Evolutionary conservation across 1,140 invertebrate species (phyloP).

Genomic region (Augochlora pura): DNA sequence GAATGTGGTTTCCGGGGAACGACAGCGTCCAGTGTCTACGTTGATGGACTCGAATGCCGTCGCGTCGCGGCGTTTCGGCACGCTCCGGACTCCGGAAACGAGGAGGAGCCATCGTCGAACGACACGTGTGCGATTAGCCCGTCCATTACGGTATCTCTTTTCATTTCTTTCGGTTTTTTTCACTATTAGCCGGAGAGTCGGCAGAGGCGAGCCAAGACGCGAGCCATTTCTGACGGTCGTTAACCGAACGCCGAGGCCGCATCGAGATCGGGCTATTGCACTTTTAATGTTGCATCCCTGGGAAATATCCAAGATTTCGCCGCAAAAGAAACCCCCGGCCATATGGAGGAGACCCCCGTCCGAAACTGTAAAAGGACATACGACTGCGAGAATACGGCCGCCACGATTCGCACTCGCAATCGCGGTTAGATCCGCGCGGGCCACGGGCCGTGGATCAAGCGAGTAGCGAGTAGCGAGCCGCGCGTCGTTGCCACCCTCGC

Average conservation of each 20-base stretch:
- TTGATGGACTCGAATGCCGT: conserved; percentile 25
- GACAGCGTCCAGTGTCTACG: conserved; percentile 1
- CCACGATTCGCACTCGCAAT: conserved; percentile 44
- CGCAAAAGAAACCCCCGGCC: conserved; percentile 49
- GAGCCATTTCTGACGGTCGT: conserved; percentile 66
- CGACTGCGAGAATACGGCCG: conserved; percentile 5
- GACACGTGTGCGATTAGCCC: conserved; percentile 32
- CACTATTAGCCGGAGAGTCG: conserved; percentile 29
- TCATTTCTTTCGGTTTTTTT: conserved; percentile 13
- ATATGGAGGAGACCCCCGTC: conserved; percentile 38
- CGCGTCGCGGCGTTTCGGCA: neutral
- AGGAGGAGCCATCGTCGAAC: conserved; percentile 16
- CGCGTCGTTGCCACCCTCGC: conserved; percentile 46
- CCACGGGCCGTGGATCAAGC: no score
- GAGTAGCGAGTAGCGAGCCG: neutral
- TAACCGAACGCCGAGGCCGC: conserved; percentile 61
- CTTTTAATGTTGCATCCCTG: conserved; percentile 68
- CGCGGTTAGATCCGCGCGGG: no score
- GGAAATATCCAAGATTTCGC: conserved; percentile 67
- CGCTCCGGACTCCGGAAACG: conserved; percentile 5
- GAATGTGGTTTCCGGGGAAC: conserved; percentile 33
- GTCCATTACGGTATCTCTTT: conserved; percentile 9
- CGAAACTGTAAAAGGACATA: conserved; percentile 8
- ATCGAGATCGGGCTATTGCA: conserved; percentile 69
- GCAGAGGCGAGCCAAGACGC: conserved; percentile 61